Base-by-base conservation (phyloP, 2,888 invertebrate genomes). In the Tenthredo mesomela region DNA sequence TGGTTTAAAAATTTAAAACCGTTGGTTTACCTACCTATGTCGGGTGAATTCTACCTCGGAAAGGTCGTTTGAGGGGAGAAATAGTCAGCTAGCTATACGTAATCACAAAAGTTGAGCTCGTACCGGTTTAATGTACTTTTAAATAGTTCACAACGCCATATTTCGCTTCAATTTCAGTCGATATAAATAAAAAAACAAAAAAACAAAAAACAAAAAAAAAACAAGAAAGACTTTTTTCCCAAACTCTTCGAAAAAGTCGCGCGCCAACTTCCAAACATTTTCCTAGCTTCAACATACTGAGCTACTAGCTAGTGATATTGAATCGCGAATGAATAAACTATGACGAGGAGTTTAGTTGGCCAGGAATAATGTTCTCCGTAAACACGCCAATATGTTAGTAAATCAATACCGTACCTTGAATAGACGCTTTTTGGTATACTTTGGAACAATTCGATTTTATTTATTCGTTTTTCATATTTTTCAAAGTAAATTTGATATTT, bases 221-320 rank as follows among this genome's bases (percentile, higher is more conserved):
- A 2, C 3, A 47, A 75, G 15, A 58, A 33, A 29, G 25, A 58
- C 61, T 25, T 33, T 58, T 29, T 37, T 7, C 37, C 0, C 61
- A 61, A 80, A 80, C 85, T 86, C 87, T 73, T 85, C 84, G 77
- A 33, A 77, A 77, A 77, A 77, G 12, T 10, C 10, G 21, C 54
- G 15, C 29, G 77, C 33, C 9, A 33, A 54, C 21, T 77, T 33
- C 15, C 18, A 4, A 33, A 33, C n/a, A 77, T 77, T 47, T 77
- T 18, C 33, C 67, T 33, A 67, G 67, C 67, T 67, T 7, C 33
- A 18, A 67, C 67, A 67, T 67, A 33, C 67, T 33, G 33, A 18
- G 67, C 29, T 67, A 67, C 15, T 67, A 33, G 67, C 15, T 21
- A n/a, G 21, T 40, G 21, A 61, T 40, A 80, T 80, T 40, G 40